Evolutionary conservation across 1,140 invertebrate species (phyloP), one percentile per base, ranked within the genome.

Genomic region (Aphelinus atriplicis): DNA sequence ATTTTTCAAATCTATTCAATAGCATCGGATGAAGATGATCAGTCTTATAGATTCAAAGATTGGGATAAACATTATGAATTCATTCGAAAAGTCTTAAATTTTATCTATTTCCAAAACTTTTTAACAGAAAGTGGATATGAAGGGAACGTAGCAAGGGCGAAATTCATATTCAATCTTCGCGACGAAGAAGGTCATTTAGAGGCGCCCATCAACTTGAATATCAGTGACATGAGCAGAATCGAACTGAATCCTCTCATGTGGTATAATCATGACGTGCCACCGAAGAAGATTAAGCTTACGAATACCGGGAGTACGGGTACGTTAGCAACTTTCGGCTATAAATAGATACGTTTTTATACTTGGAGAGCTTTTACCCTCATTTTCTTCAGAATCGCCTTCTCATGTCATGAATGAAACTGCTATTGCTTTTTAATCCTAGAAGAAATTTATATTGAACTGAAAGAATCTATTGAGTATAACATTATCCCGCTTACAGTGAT

Each of bases 291-390:
- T 53, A 91, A 91, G 79, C 63, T 91, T 0, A 90, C 90, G 0
- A 92, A 92, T 76, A 90, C 90, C 2, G 91, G 91, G 60, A 87
- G 88, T 66, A 91, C 90, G 42, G 81, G 91, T 91, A 77, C 83
- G 42, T 68, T 26, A 26, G 26, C 26, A 26, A 26, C 26, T 26
- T 26, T 26, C 26, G 26, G 26, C 26, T 26, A 26, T 26, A 26
- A 26, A 26, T 26, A 26, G 26, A 26, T 26, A 26, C 26, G 26
- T 26, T 26, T 26, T 26, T 26, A 26, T 26, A 26, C 26, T 26
- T 26, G 26, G 26, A 26, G 26, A 26, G 26, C 26, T 26, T 26
- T 26, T 26, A 26, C 26, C 26, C 26, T 26, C 26, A 26, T 26
- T 26, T 26, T 26, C 26, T 26, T 26, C 26, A 26, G 26, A 26